These are phyloP conservation scores for Pelecanus crispus DNA, from an alignment of 2,113 vertebrate species.

Conservation along the genomic window DNA sequence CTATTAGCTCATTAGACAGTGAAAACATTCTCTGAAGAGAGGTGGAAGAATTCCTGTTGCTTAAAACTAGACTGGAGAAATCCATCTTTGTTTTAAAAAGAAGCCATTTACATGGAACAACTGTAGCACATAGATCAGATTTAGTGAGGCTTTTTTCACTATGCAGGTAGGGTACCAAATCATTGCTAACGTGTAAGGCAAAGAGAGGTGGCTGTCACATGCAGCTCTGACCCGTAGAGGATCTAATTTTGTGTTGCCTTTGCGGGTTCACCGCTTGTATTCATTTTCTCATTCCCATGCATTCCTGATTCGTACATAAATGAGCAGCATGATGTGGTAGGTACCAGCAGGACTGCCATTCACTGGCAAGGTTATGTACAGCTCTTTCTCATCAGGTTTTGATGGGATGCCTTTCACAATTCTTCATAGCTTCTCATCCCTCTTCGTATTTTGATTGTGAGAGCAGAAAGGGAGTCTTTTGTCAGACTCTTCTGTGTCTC, in stretches of 20 bases:
- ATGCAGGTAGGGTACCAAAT: background rate
- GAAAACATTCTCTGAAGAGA: background rate
- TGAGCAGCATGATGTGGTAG: background rate
- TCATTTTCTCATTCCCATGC: background rate
- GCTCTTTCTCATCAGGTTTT: background rate
- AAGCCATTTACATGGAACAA: background rate
- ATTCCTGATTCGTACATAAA: background rate
- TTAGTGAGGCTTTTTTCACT: background rate
- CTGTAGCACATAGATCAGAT: background rate
- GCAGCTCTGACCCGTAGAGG: background rate
- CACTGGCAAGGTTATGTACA: background rate
- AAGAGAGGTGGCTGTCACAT: background rate
- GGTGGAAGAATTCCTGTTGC: background rate
- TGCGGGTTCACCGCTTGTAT: background rate
- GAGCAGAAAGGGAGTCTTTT: background rate
- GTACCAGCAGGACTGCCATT: background rate
- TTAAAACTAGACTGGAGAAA: background rate
- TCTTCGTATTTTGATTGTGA: background rate
- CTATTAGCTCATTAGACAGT: background rate
- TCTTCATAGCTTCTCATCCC: background rate
- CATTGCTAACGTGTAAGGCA: accelerated
- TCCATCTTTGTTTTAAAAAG: background rate
- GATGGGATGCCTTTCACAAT: background rate
- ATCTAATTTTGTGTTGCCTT: slow-evolving; percentile 8
- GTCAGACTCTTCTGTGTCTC: background rate